Evolutionary conservation across 1,140 invertebrate species (phyloP), one percentile per base, ranked within the genome.

Genomic region (Ruditapes philippinarum): DNA sequence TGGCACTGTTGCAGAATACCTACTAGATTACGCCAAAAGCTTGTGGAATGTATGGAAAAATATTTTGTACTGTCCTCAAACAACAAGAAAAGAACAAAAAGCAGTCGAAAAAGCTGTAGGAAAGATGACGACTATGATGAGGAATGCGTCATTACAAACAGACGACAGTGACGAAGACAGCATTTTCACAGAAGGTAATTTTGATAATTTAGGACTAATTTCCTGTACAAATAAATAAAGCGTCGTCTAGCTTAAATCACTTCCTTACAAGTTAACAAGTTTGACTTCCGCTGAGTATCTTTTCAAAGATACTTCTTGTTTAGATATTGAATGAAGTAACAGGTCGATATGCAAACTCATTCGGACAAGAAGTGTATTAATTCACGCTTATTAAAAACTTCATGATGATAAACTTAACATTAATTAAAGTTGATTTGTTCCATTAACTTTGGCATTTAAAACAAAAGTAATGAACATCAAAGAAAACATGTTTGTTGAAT

Each of bases 81-180:
- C n/a, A 12, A 65, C 7, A 9, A 65, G 60, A n/a, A 65, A 65
- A n/a, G n/a, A 65, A n/a, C 9, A 9, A 65, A 9, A 65, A n/a
- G n/a, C 60, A 65, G 60, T 65, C 9, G 60, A 65, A 11, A 65
- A 65, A 65, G 60, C 9, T 31, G 60, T 65, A 9, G 31, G 22
- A n/a, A 65, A 65, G 60, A 65, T 65, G 22, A 65, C 9, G 9
- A 65, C 60, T 12, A 65, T n/a, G 60, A 9, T 65, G 7, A 65
- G n/a, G 60, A n/a, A 31, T n/a, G 60, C 60, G n/a, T 65, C 60
- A n/a, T 65, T 65, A 65, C 60, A 65, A n/a, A 12, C 31, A 65
- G 60, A 12, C n/a, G 60, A 65, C 60, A 65, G 9, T 65, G 60
- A 65, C 9, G 31, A 65, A 31, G 60, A 65, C 60, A 65, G 11